phyloP scores from a whole-genome alignment of 1,140 invertebrate genomes.

The Dreissena rostriformis region DNA sequence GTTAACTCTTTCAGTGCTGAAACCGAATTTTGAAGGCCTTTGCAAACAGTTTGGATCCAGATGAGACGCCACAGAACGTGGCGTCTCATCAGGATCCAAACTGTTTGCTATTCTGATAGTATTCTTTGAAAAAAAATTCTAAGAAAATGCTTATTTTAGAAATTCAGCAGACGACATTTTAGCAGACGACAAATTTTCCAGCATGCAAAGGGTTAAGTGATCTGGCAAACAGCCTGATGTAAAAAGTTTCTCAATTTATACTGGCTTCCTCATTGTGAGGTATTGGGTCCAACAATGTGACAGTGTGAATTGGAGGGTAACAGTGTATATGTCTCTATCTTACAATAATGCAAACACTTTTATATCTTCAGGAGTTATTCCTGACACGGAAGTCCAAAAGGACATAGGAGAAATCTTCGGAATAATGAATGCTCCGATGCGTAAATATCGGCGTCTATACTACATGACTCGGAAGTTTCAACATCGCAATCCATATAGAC shows the following conservation, averaged over 20 bases:
- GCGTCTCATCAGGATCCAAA: too few relatives aligned
- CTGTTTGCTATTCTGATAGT: too few relatives aligned
- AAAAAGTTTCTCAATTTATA: neutral
- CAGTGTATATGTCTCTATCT: neutral
- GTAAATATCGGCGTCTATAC: constrained; percentile 95
- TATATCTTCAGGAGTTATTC: constrained; percentile 88
- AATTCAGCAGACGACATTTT: too few relatives aligned
- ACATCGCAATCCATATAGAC: constrained; percentile 93
- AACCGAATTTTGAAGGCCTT: too few relatives aligned
- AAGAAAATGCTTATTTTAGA: too few relatives aligned
- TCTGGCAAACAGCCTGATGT: neutral
- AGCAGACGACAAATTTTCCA: too few relatives aligned
- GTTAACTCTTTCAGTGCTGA: too few relatives aligned
- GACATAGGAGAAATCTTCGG: constrained; percentile 94
- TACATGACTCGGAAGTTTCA: constrained; percentile 99
- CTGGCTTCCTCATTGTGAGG: neutral
- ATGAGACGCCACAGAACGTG: too few relatives aligned
- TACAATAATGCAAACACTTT: neutral
- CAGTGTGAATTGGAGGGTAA: neutral
- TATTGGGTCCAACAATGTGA: neutral
- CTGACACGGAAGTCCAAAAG: constrained; percentile 92
- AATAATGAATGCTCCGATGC: constrained; percentile 87
- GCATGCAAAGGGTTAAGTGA: too few relatives aligned
- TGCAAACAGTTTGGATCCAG: too few relatives aligned
- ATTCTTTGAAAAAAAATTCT: too few relatives aligned